Percentiles rank a stretch among this genome's conserved stretches.
These are phyloP conservation scores for Uropetala carovei DNA, from an alignment of 2,888 invertebrate genomes.

Conservation along the genomic window DNA sequence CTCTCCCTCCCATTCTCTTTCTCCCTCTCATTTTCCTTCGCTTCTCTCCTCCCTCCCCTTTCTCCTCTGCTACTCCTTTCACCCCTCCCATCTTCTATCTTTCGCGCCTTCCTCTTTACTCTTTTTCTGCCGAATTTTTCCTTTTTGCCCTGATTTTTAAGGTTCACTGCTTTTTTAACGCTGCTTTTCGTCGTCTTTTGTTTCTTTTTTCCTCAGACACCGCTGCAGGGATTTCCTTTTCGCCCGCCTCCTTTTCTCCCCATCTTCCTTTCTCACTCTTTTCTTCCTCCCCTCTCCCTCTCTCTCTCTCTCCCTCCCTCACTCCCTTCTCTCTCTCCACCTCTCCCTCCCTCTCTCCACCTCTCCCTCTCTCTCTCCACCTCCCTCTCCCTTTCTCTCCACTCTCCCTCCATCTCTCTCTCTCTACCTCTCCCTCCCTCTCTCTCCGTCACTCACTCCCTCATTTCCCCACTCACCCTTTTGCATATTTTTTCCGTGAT, in stretches of 20 bases:
- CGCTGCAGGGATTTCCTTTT: not conserved
- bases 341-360: not conserved
- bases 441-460: not conserved
- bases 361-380: not conserved
- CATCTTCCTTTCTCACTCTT: not conserved
- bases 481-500: conserved; percentile 19
- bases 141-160: not conserved
- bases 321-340: not conserved
- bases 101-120: not conserved
- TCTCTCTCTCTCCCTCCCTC: too few relatives aligned
- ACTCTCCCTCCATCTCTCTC: not conserved
- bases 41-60: not conserved
- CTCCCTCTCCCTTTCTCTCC: not conserved
- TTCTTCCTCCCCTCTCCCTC: not conserved
- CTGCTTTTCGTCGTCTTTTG: not conserved
- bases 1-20: too few relatives aligned
- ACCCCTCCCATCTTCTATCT: not conserved
- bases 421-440: not conserved
- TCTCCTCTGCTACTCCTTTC: not conserved
- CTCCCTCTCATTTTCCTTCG: not conserved
- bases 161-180: not conserved
- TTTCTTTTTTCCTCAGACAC: not conserved
- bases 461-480: not conserved
- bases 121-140: not conserved
- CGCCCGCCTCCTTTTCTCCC: not conserved